Conservation (phyloP, 1,140 invertebrate species). For the Macrotrachela quadricornifera region DNA sequence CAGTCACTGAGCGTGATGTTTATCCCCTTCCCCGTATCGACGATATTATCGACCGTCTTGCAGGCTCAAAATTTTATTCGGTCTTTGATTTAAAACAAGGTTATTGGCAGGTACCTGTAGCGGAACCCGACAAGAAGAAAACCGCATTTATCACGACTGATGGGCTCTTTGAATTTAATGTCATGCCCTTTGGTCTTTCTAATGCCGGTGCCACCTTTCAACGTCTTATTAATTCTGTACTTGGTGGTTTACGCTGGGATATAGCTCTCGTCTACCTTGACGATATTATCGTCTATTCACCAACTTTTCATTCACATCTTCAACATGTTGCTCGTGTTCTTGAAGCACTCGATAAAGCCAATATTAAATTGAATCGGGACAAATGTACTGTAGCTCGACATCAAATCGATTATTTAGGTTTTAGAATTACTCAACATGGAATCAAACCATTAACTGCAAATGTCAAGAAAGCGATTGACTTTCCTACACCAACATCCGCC, state of each 20-base stretch:
- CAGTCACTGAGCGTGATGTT: conserved; percentile 1
- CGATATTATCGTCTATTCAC: conserved; percentile 2
- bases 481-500: conserved; percentile 15
- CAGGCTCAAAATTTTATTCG: background rate
- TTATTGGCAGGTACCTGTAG: background rate
- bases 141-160: conserved; percentile 5
- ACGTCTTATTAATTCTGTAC: background rate
- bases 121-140: background rate
- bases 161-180: conserved; percentile 4
- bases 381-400: conserved; percentile 4
- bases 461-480: conserved; percentile 13
- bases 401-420: conserved; percentile 14
- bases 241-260: no score
- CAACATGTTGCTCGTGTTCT: background rate
- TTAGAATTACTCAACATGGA: conserved; percentile 14
- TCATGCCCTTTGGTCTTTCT: conserved; percentile 7
- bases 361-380: background rate
- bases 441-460: conserved; percentile 15
- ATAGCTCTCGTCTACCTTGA: background rate
- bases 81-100: background rate
- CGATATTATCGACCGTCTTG: conserved; percentile 11
- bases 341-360: background rate
- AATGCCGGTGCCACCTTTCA: conserved; percentile 8
- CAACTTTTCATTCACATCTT: background rate
- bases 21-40: conserved; percentile 9